Percentiles rank a stretch among this genome's conserved stretches.
These are phyloP conservation scores for Esox lucius DNA, from an alignment of 2,797 vertebrate genomes.

Conservation along the genomic window DNA sequence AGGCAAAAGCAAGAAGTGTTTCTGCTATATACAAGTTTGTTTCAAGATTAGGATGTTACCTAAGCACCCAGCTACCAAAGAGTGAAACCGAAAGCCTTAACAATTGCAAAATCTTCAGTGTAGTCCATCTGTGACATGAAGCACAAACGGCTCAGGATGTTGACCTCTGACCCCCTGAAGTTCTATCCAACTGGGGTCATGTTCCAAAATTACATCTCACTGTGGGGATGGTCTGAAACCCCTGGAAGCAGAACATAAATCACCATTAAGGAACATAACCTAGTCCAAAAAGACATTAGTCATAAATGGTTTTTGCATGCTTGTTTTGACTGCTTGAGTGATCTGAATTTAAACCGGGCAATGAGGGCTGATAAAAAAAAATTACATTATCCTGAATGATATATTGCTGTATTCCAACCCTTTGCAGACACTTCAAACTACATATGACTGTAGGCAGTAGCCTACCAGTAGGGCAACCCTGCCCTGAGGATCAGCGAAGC, in stretches of 20 bases:
- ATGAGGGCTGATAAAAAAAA: background rate
- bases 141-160: slow-evolving; percentile 30
- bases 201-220: slow-evolving; percentile 19
- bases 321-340: background rate
- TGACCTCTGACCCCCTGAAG: slow-evolving; percentile 47
- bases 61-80: background rate
- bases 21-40: slow-evolving; percentile 6
- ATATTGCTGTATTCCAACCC: background rate
- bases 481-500: background rate
- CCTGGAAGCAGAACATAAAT: background rate
- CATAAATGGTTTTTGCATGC: background rate
- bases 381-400: background rate
- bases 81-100: slow-evolving; percentile 22
- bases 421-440: background rate
- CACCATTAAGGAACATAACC: background rate
- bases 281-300: slow-evolving; percentile 9
- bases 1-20: slow-evolving; percentile 15
- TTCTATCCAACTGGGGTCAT: slow-evolving; percentile 30
- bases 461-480: background rate
- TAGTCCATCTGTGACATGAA: slow-evolving; percentile 39
- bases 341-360: background rate
- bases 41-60: slow-evolving; percentile 19
- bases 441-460: background rate
- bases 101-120: slow-evolving; percentile 24
- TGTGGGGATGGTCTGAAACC: slow-evolving; percentile 11